A percentile compares a stretch with the other conserved stretches of the same genome.
Evolutionary conservation across 2,888 invertebrate species (phyloP).

Genomic region (Tenthredo distinguenda): DNA sequence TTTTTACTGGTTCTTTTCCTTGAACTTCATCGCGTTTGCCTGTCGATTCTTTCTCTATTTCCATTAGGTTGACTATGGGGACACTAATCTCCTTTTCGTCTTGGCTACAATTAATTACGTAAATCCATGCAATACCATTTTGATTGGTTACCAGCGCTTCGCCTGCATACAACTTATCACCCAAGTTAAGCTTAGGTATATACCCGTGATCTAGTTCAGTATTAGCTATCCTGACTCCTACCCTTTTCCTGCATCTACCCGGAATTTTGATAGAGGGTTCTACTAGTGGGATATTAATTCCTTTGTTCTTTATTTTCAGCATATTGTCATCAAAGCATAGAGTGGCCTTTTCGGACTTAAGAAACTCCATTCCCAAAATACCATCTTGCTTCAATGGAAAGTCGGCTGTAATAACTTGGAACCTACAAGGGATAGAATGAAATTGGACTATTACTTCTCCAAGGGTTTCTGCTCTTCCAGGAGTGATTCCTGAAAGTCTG

Average conservation of each 20-base stretch:
- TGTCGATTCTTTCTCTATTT: neutral
- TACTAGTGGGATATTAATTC: neutral
- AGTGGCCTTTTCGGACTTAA: neutral
- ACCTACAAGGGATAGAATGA: neutral
- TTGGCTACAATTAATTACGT: no score
- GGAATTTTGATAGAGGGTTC: no score
- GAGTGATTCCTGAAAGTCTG: slow-evolving; percentile 15
- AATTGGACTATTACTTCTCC: neutral
- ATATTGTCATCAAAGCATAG: neutral
- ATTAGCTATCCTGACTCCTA: neutral
- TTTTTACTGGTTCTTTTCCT: neutral
- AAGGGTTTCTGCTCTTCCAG: neutral
- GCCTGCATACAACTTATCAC: neutral
- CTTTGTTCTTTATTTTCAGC: neutral
- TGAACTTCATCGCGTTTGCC: neutral
- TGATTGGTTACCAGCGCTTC: slow-evolving; percentile 22
- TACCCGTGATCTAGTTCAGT: neutral
- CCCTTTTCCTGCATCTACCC: neutral
- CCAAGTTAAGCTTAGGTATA: neutral
- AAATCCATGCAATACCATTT: slow-evolving; percentile 10
- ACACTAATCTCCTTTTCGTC: no score
- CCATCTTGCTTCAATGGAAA: slow-evolving; percentile 13
- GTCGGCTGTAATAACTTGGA: neutral
- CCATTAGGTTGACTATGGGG: no score
- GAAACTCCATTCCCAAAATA: slow-evolving; percentile 24